phyloP scores from a whole-genome alignment of 2,888 invertebrate genomes.

The Hoplodrina ambigua region DNA sequence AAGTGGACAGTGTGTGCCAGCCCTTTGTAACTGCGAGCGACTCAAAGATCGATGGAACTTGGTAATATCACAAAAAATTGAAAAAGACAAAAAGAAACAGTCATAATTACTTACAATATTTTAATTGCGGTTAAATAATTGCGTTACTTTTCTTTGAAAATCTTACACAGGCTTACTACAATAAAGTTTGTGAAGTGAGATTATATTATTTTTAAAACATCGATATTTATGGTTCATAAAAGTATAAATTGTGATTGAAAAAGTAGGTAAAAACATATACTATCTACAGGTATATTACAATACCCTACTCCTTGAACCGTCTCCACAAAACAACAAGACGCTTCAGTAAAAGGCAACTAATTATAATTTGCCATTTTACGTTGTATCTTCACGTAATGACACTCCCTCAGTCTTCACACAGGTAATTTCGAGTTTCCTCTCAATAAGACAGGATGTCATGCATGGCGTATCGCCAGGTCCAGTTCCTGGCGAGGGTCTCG shows the following conservation, averaged over 20 bases:
- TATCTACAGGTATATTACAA: constrained; percentile 44
- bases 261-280: constrained; percentile 5
- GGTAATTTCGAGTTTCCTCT: constrained; percentile 17
- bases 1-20: constrained; percentile 71
- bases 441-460: constrained; percentile 91
- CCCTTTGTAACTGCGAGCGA: constrained; percentile 79
- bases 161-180: constrained; percentile 39
- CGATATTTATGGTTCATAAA: constrained; percentile 39
- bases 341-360: constrained; percentile 15
- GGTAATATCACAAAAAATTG: not conserved
- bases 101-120: constrained; percentile 19
- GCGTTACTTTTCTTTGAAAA: constrained; percentile 12
- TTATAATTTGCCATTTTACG: constrained; percentile 29
- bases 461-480: constrained; percentile 98
- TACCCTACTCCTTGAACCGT: constrained; percentile 15
- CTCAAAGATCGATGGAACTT: constrained; percentile 73
- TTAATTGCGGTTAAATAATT: constrained; percentile 42
- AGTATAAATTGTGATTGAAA: constrained; percentile 42
- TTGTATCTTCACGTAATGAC: constrained; percentile 10
- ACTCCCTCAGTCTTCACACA: not conserved
- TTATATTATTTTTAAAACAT: constrained; percentile 24
- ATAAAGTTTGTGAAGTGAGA: constrained; percentile 10
- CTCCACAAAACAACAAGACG: not conserved
- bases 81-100: not conserved
- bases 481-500: constrained; percentile 94